These are phyloP conservation scores for Micoletzkya japonica DNA, from an alignment of 2,888 invertebrate genomes.

Conservation along the genomic window DNA sequence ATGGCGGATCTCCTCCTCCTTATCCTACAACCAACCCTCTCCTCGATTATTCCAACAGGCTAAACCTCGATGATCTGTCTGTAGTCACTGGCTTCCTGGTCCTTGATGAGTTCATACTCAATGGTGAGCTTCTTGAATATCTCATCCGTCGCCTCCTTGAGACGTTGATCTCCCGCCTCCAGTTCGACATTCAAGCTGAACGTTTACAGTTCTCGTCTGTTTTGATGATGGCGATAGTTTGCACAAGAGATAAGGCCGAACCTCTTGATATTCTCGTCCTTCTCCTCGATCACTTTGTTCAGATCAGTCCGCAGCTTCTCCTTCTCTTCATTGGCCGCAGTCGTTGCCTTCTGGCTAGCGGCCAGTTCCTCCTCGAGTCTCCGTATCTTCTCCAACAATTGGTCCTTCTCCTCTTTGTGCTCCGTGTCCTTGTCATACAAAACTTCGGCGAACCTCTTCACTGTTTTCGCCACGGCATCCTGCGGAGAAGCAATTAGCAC, in stretches of 20 bases:
- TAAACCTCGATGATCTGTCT: conserved; percentile 32
- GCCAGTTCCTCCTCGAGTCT: conserved; percentile 11
- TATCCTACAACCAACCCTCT: conserved; percentile 31
- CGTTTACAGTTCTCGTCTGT: not conserved
- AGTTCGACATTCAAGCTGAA: conserved; percentile 29
- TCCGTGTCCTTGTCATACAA: not conserved
- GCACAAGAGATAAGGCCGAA: not conserved
- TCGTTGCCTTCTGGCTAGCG: not conserved
- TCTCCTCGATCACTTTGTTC: not conserved
- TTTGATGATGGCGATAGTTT: not conserved
- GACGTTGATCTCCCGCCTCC: conserved; percentile 4
- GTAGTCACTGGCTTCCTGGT: conserved; percentile 30
- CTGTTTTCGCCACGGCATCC: too few species aligned
- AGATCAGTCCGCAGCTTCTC: conserved; percentile 1
- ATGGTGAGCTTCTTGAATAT: conserved; percentile 43
- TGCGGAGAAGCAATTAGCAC: too few species aligned
- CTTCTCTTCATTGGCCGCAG: not conserved
- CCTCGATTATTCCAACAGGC: conserved; percentile 6
- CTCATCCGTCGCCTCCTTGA: conserved; percentile 34
- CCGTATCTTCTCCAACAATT: not conserved
- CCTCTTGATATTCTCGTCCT: conserved; percentile 8
- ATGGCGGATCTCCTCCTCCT: conserved; percentile 36
- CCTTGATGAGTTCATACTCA: conserved; percentile 43
- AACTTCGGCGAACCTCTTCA: not conserved
- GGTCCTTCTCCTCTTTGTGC: not conserved